phyloP scores from a whole-genome alignment of 1,140 invertebrate species.

The Glomeris maerens region DNA sequence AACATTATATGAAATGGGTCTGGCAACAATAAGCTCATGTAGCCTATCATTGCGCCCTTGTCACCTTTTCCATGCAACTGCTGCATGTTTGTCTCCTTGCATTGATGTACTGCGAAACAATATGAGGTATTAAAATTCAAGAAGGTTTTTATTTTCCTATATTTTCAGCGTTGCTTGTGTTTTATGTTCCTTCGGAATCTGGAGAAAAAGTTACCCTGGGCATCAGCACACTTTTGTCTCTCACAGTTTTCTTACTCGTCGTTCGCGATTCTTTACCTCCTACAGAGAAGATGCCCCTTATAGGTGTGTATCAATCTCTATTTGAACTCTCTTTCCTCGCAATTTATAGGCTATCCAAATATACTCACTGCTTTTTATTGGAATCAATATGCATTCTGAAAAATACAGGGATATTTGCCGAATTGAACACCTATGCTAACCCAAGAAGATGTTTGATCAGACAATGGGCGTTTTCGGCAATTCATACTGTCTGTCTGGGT shows the following conservation, averaged over 20 bases:
- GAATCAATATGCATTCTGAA: too few relatives aligned
- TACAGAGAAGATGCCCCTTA: constrained; percentile 77
- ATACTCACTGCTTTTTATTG: too few relatives aligned
- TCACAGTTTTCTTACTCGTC: constrained; percentile 88
- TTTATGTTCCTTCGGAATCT: constrained; percentile 81
- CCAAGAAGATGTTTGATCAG: too few relatives aligned
- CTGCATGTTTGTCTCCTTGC: neutral
- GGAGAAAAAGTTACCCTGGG: constrained; percentile 80
- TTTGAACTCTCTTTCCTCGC: constrained; percentile 10
- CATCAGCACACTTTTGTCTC: constrained; percentile 75
- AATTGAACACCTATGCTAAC: too few relatives aligned
- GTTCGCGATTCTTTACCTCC: constrained; percentile 80
- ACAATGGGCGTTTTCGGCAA: too few relatives aligned
- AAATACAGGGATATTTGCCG: too few relatives aligned
- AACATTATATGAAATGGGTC: too few relatives aligned
- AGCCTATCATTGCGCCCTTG: too few relatives aligned
- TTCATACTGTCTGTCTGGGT: too few relatives aligned
- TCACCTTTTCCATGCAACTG: too few relatives aligned
- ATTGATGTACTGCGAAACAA: neutral
- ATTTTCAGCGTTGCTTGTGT: constrained; percentile 63
- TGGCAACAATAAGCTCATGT: too few relatives aligned
- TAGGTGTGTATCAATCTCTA: constrained; percentile 51
- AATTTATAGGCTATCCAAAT: too few relatives aligned
- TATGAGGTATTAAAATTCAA: neutral
- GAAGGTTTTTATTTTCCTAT: constrained; percentile 15